phyloP scores from a whole-genome alignment of 2,113 vertebrate genomes.

The Pseudopipra pipra region DNA sequence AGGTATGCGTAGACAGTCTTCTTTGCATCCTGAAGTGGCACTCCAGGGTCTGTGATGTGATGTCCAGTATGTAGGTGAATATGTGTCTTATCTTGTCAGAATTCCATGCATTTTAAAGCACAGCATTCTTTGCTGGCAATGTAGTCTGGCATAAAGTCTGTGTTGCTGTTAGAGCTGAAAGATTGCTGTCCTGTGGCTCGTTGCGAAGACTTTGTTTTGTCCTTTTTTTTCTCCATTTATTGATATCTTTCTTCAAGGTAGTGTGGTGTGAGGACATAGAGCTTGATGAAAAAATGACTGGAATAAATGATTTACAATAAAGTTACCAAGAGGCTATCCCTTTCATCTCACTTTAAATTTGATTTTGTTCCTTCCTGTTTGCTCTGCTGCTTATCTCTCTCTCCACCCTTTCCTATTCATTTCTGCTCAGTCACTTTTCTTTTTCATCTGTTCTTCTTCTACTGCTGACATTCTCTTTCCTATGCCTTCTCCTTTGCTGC shows the following conservation, averaged over 20 bases:
- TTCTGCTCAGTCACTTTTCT: neutral
- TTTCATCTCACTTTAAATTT: neutral
- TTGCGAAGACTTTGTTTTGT: neutral
- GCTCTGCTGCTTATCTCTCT: neutral
- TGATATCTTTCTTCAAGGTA: neutral
- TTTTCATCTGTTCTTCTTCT: neutral
- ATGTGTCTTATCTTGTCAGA: neutral
- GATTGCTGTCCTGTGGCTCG: neutral
- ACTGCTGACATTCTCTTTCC: neutral
- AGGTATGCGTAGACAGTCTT: neutral
- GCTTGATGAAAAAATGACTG: neutral
- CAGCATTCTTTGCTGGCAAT: neutral
- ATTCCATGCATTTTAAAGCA: neutral
- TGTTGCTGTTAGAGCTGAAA: neutral
- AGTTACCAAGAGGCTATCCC: neutral
- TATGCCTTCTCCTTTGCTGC: neutral
- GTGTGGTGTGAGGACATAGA: neutral
- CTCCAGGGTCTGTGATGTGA: neutral
- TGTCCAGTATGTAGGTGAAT: neutral
- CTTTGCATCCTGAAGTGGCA: neutral
- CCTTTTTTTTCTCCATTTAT: neutral
- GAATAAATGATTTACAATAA: neutral
- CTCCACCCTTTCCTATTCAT: neutral
- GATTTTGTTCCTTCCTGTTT: neutral
- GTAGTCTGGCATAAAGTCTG: neutral